phyloP scores from a whole-genome alignment of 2,797 vertebrate genomes.

The Denticeps clupeoides region DNA sequence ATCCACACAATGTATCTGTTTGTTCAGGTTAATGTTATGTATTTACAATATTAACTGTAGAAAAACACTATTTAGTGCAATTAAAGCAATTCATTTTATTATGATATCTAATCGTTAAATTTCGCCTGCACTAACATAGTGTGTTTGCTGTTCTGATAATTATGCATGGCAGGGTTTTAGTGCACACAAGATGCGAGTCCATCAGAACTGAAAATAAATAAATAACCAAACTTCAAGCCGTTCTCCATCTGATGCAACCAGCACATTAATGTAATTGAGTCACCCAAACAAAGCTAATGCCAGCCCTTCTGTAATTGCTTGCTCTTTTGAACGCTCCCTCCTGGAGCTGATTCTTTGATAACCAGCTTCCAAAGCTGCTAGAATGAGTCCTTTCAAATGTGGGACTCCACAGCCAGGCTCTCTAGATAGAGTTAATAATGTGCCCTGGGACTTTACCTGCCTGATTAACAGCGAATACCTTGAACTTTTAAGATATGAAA shows the following conservation, averaged over 20 bases:
- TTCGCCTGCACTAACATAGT: background rate
- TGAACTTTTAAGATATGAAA: slow-evolving; percentile 16
- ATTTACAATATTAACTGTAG: too few species aligned
- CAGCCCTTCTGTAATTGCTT: slow-evolving; percentile 1
- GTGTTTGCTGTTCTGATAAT: background rate
- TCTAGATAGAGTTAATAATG: slow-evolving; percentile 18
- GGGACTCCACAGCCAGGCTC: background rate
- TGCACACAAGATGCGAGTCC: background rate
- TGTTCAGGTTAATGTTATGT: too few species aligned
- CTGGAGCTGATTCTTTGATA: slow-evolving; percentile 5
- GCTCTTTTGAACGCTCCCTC: background rate
- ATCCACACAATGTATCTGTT: too few species aligned
- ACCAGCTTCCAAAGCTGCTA: slow-evolving; percentile 5
- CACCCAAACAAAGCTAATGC: background rate
- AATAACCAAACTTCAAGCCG: background rate
- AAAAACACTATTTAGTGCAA: too few species aligned
- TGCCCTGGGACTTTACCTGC: slow-evolving; percentile 9
- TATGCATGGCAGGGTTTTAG: too few species aligned
- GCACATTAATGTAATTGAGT: background rate
- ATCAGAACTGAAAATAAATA: background rate
- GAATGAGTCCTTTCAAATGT: slow-evolving; percentile 1
- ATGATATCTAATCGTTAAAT: too few species aligned
- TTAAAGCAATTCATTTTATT: too few species aligned
- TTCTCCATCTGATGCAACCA: background rate
- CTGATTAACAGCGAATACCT: slow-evolving; percentile 11